Evolutionary conservation across 2,113 vertebrate genomes (phyloP), one percentile per base, ranked within the genome.

Genomic region (Pimephales promelas): DNA sequence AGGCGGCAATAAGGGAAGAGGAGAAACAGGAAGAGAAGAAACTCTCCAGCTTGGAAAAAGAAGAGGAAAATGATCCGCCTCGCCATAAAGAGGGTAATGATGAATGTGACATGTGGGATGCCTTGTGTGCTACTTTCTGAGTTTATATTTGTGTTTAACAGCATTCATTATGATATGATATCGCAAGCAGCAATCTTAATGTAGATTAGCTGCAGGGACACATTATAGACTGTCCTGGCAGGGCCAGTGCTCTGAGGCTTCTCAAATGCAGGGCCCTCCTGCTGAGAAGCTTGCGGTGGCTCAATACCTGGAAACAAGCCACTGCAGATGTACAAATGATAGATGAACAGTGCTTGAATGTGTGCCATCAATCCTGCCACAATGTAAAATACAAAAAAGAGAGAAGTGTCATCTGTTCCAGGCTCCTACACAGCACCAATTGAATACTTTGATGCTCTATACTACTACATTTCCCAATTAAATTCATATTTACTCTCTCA

Each of bases 51-150:
- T 18, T 24, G 49, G 79, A 81, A 71, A 61, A 62, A 11, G 64
- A 83, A 13, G 64, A 81, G 31, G 64, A 75, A 40, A 84, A 77
- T 79, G 47, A 80, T 31, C 66, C n/a, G 11, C 34, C 49, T 64
- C 64, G 14, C 28, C 22, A 56, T 61, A 61, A 57, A 45, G 52
- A 84, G 6, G 26, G 83, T 54, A 79, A 79, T 47, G 45, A 45
- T 47, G 56, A 79, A 57, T 8, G 18, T 22, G 2, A 36, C 22
- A 34, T 52, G 26, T 64, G 20, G 13, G 18, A 62, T 72, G 71
- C 13, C 28, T 40, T 45, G 20, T 77, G 26, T 26, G 22, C 45
- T 43, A 52, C 24, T 45, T 59, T 77, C 8, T 52, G 61, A 26
- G 73, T 66, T 31, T 13, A 66, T 54, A 10, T 36, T 45, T 70